Base-by-base conservation (phyloP, 2,113 vertebrate species). In the Donacobius atricapilla region DNA sequence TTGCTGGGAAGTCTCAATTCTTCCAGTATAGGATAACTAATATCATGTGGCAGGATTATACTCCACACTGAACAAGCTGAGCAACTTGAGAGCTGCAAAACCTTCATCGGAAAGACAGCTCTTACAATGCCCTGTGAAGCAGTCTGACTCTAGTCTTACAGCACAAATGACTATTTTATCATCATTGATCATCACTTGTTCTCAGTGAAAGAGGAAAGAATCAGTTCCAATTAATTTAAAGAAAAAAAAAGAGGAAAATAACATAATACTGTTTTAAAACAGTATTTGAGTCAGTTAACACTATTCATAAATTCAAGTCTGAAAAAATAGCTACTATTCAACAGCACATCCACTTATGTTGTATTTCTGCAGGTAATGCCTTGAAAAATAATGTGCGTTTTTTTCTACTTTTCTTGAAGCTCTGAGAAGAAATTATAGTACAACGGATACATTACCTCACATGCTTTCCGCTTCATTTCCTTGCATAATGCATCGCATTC, bases 401-500 rank as follows among this genome's bases (percentile, higher is more conserved):
- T 95, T 44, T 60, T 58, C 50, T 50, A 19, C 25, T 79, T 79
- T 75, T 69, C 56, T 48, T 66, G 72, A 95, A 92, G 44, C 16
- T 66, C 17, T 13, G 21, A 72, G 13, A 88, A 78, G 47, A 91
- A 72, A 65, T 51, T 56, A 51, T 3, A 80, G 66, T 71, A 54
- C 50, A 84, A 61, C 2, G 3, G 75, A 77, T 42, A 89, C 60
- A 72, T 94, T 98, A 99, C 99, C 99, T 99, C 98, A 94, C 96
- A 97, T 28, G 98, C 98, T 95, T 98, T 99, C 96, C 61, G 98
- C 94, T 98, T 99, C 97, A 99, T 98, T 85, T 99, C 98, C 95
- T 94, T 98, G 98, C 99, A 99, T 21, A 97, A 83, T 5, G 97
- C 90, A 28, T 99, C 99, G 22, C 99, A 99, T 89, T 98, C 96